These are phyloP conservation scores for Egretta garzetta DNA, from an alignment of 2,113 vertebrate genomes.

Conservation along the genomic window DNA sequence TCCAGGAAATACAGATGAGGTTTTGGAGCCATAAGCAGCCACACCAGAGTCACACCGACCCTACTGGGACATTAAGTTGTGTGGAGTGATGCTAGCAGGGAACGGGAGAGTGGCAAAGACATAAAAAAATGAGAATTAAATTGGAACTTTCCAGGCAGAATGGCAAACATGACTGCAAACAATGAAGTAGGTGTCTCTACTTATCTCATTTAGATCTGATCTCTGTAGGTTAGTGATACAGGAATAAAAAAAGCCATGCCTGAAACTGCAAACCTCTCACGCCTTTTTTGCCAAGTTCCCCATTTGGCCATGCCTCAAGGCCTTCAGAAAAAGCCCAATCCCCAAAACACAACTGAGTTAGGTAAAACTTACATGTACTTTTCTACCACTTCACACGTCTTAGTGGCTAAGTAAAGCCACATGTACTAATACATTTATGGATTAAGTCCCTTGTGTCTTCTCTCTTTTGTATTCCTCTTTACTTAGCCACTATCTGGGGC, in stretches of 20 bases:
- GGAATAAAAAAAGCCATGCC: background rate
- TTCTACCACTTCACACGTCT: background rate
- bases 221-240: rapidly evolving
- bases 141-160: background rate
- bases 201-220: background rate
- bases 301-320: background rate
- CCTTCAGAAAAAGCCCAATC: background rate
- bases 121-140: background rate
- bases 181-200: background rate
- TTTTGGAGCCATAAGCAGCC: background rate
- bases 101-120: background rate
- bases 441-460: background rate
- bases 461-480: background rate
- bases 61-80: background rate
- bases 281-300: background rate
- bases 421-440: background rate
- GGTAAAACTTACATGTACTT: background rate
- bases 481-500: background rate
- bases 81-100: background rate
- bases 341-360: background rate
- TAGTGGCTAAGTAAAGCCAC: background rate
- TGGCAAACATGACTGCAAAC: background rate
- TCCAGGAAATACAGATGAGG: background rate
- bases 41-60: background rate
- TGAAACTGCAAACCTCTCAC: background rate